These are phyloP conservation scores for Scaeva pyrastri DNA, from an alignment of 2,888 invertebrate genomes.

Conservation along the genomic window DNA sequence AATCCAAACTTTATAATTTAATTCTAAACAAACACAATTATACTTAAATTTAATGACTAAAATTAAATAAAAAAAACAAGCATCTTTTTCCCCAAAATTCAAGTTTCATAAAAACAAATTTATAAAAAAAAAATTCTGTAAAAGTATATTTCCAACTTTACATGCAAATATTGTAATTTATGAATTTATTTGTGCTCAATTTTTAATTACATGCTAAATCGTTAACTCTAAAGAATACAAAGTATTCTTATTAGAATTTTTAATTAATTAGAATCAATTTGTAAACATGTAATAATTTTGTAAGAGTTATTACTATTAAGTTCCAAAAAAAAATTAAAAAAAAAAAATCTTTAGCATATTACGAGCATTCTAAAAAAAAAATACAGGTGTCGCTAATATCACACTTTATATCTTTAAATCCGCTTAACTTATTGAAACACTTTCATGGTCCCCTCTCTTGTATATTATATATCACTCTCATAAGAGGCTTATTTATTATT, in stretches of 20 bases:
- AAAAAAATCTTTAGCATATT: background rate
- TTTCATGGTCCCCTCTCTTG: constrained; percentile 20
- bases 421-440: constrained; percentile 12
- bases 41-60: no score
- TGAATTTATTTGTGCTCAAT: no score
- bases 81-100: no score
- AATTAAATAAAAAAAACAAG: no score
- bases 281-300: background rate
- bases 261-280: constrained; percentile 15
- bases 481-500: constrained; percentile 21
- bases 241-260: constrained; percentile 1
- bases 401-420: background rate
- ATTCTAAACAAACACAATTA: no score
- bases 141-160: background rate
- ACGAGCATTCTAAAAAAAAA: background rate
- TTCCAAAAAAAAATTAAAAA: background rate
- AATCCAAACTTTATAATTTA: no score
- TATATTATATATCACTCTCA: background rate
- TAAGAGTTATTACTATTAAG: background rate
- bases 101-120: no score
- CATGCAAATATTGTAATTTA: background rate
- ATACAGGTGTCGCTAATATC: constrained; percentile 11
- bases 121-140: background rate
- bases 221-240: background rate
- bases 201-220: constrained; percentile 11